Conservation (phyloP, 2,113 vertebrate species). For the Zosterops japonicus region DNA sequence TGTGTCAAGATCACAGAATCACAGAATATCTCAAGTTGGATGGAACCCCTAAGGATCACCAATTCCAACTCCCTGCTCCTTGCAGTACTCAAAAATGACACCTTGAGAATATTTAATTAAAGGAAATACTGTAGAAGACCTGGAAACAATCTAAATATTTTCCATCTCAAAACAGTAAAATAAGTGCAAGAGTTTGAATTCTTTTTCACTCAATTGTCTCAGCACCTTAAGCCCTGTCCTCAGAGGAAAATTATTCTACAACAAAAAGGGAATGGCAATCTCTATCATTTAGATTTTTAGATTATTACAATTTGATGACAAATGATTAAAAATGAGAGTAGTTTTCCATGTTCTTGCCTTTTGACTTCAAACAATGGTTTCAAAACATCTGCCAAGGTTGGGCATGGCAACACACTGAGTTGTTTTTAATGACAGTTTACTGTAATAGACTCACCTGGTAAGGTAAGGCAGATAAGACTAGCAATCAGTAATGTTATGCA, state of each 20-base stretch:
- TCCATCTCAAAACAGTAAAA: not conserved
- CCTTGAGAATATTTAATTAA: not conserved
- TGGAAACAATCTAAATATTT: not conserved
- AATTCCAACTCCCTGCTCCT: not conserved
- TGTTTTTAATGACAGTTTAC: not conserved
- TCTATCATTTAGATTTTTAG: not conserved
- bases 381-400: not conserved
- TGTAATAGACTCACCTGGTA: conserved; percentile 87
- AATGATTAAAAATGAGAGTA: not conserved
- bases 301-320: not conserved
- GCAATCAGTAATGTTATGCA: conserved; percentile 94
- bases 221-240: not conserved
- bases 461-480: conserved; percentile 95
- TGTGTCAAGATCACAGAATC: not conserved
- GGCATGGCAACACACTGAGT: not conserved
- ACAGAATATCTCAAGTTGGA: not conserved
- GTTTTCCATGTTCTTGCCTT: not conserved
- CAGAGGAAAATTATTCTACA: not conserved
- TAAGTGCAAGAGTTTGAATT: not conserved
- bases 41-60: not conserved
- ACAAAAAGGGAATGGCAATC: not conserved
- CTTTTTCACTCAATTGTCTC: not conserved
- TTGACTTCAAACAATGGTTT: not conserved
- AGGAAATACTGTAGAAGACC: not conserved
- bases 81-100: not conserved